These are phyloP conservation scores for Willisornis vidua DNA, from an alignment of 2,113 vertebrate species.

Conservation along the genomic window DNA sequence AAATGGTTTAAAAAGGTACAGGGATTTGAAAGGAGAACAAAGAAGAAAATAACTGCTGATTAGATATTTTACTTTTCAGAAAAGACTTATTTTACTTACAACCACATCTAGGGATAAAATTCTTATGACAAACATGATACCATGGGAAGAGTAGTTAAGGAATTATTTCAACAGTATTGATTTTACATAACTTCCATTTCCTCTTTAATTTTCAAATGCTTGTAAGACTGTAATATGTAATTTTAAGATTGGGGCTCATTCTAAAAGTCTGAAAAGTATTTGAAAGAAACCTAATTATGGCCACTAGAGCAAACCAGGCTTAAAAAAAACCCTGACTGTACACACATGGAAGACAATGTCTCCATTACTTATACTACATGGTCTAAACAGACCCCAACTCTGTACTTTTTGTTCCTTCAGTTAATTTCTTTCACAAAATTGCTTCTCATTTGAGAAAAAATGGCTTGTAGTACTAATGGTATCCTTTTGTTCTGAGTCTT, in stretches of 20 bases:
- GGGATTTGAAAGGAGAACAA: neutral
- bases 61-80: neutral
- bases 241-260: neutral
- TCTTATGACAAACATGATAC: neutral
- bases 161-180: neutral
- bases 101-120: neutral
- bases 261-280: neutral
- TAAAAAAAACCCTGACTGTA: neutral
- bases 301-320: neutral
- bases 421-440: conserved; percentile 16
- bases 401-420: neutral
- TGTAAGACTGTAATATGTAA: conserved; percentile 18
- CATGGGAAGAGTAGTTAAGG: neutral
- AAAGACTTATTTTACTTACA: neutral
- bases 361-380: neutral
- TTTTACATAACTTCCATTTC: neutral
- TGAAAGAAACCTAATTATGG: conserved; percentile 9
- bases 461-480: neutral
- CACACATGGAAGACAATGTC: neutral
- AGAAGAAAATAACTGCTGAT: neutral
- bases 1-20: neutral
- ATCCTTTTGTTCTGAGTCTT: neutral
- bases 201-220: conserved; percentile 21
- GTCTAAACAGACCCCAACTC: neutral
- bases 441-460: neutral